Evolutionary conservation across 64 coral and sea anemone genomes (phyloP).

Genomic region (Dendrophyllia cribrosa): DNA sequence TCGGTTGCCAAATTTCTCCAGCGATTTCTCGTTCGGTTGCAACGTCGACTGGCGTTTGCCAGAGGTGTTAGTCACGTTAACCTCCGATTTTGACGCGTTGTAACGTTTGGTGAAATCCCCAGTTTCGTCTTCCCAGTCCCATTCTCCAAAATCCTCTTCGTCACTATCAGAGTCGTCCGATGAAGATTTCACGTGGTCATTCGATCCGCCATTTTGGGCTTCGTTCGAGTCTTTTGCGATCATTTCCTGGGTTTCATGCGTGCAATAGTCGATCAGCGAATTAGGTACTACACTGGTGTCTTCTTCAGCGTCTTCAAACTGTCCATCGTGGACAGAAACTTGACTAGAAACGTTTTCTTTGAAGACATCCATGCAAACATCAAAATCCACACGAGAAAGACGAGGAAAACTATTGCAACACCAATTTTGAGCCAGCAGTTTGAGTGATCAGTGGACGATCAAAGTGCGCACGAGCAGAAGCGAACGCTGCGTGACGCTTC

Average conservation of each 20-base stretch:
- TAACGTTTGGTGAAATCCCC: conserved; percentile 97
- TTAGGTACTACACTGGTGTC: conserved; percentile 69
- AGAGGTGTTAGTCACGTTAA: conserved; percentile 61
- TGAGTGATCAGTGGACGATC: neutral
- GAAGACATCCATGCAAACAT: neutral
- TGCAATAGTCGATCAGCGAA: conserved; percentile 26
- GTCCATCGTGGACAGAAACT: conserved; percentile 25
- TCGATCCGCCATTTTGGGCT: conserved; percentile 5
- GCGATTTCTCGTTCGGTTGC: conserved; percentile 92
- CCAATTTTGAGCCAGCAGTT: neutral
- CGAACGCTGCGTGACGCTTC: neutral
- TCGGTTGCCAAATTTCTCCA: conserved; percentile 87
- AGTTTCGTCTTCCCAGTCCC: conserved; percentile 96
- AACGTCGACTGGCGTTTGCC: conserved; percentile 70
- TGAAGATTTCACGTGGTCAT: conserved; percentile 45
- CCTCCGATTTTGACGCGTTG: conserved; percentile 82
- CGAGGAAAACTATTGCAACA: neutral
- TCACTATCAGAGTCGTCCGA: conserved; percentile 41
- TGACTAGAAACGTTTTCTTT: neutral
- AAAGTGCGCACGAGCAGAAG: conserved; percentile 3
- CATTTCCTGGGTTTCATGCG: neutral
- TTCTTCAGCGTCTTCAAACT: conserved; percentile 95
- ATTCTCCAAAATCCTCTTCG: conserved; percentile 83
- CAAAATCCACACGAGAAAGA: neutral
- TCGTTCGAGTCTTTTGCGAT: neutral